A percentile compares a stretch with the other conserved stretches of the same genome.
These are phyloP conservation scores for Lates calcarifer DNA, from an alignment of 2,113 vertebrate genomes.

Conservation along the genomic window DNA sequence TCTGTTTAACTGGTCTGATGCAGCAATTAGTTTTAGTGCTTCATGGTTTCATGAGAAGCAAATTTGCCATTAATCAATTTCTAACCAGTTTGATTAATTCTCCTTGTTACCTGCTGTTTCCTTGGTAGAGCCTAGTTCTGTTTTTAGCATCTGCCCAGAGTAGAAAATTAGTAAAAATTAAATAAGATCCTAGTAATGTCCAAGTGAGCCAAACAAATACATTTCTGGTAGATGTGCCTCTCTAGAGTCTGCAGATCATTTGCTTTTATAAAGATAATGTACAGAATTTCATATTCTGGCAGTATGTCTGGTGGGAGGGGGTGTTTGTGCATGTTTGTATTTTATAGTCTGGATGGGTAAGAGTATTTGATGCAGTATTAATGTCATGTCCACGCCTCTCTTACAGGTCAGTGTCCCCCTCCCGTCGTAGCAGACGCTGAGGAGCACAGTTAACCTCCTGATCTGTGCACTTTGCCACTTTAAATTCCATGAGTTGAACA, in stretches of 20 bases:
- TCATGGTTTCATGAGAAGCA: conserved; percentile 20
- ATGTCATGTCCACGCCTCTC: conserved; percentile 75
- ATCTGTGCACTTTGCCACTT: conserved; percentile 88
- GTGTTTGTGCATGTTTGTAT: conserved; percentile 45
- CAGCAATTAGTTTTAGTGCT: conserved; percentile 28
- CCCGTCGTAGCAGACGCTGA: conserved; percentile 97
- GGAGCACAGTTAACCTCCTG: conserved; percentile 85
- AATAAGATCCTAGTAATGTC: neutral
- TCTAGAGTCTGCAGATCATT: conserved; percentile 8
- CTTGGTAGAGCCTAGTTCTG: neutral
- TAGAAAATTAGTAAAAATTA: neutral
- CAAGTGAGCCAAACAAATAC: conserved; percentile 7
- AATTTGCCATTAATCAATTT: conserved; percentile 23
- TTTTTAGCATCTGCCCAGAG: conserved; percentile 13
- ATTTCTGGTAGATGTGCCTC: conserved; percentile 23
- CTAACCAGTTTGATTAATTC: neutral
- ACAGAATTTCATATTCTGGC: neutral
- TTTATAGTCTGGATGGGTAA: conserved; percentile 31
- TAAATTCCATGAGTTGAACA: conserved; percentile 99
- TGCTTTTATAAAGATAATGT: neutral
- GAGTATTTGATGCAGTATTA: conserved; percentile 61
- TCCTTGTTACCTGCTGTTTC: neutral
- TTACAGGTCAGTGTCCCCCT: conserved; percentile 94
- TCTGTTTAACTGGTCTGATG: conserved; percentile 15
- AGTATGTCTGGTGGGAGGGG: conserved; percentile 15